phyloP scores from a whole-genome alignment of 2,113 vertebrate genomes.

The Galemys pyrenaicus region DNA sequence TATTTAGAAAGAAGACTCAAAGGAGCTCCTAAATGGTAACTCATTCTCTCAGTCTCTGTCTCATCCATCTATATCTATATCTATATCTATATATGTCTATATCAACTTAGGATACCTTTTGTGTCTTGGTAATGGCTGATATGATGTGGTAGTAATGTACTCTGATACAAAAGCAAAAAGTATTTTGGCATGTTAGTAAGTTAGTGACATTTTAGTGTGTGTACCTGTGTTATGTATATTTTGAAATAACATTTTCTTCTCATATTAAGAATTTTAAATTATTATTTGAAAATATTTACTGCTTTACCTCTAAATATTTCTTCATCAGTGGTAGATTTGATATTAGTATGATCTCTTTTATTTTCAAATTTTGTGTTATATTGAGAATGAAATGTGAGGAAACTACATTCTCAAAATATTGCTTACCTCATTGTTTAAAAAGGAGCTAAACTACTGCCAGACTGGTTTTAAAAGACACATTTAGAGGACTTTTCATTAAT shows the following conservation, averaged over 20 bases:
- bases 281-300: not conserved
- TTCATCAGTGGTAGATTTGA: not conserved
- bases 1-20: conserved; percentile 30
- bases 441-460: not conserved
- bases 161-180: not conserved
- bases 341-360: not conserved
- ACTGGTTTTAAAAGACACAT: not conserved
- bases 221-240: not conserved
- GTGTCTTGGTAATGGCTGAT: not conserved
- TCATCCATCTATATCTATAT: no score
- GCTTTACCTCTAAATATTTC: not conserved
- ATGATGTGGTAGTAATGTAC: not conserved
- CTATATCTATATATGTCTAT: no score
- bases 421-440: not conserved
- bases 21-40: conserved; percentile 60
- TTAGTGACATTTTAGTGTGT: not conserved
- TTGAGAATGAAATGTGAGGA: not conserved
- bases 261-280: not conserved
- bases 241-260: not conserved
- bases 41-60: not conserved
- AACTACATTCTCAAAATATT: not conserved
- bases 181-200: not conserved
- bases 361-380: not conserved
- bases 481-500: not conserved
- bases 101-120: not conserved